Conservation (phyloP, 2,888 invertebrate species). For the Conistra vaccinii region DNA sequence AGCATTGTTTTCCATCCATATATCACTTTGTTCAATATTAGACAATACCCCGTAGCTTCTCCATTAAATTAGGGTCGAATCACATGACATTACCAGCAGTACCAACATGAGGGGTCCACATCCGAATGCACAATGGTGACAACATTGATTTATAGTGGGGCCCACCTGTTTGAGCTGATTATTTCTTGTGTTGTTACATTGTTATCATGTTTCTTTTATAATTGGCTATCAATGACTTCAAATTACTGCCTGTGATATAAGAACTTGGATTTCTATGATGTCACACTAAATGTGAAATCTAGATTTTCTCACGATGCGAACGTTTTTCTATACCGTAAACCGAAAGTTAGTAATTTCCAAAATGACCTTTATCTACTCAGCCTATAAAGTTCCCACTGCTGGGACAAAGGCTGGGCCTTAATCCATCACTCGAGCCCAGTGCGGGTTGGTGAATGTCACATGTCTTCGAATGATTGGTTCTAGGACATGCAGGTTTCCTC, state of each 20-base stretch:
- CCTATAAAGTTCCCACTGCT: too few species aligned
- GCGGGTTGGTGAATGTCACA: too few species aligned
- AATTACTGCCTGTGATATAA: neutral
- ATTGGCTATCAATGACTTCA: slow-evolving; percentile 21
- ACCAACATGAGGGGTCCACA: slow-evolving; percentile 50
- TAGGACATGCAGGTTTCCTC: too few species aligned
- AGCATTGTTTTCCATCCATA: neutral
- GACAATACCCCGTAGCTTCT: neutral
- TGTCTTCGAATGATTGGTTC: too few species aligned
- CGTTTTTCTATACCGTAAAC: too few species aligned
- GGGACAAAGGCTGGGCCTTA: too few species aligned
- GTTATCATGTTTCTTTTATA: slow-evolving; percentile 37
- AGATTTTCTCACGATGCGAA: too few species aligned
- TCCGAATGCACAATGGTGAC: slow-evolving; percentile 54
- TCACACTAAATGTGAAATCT: too few species aligned
- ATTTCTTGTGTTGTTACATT: slow-evolving; percentile 10
- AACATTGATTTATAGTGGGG: slow-evolving; percentile 75
- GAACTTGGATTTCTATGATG: too few species aligned
- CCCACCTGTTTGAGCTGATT: slow-evolving; percentile 78
- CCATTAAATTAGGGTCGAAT: slow-evolving; percentile 49
- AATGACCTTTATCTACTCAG: too few species aligned
- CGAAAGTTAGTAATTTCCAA: too few species aligned
- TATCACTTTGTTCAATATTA: neutral
- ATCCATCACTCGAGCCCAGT: too few species aligned
- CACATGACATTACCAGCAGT: slow-evolving; percentile 48